A percentile compares a stretch with the other conserved stretches of the same genome.
These are phyloP conservation scores for Enteromius treurensis DNA, from an alignment of 2,797 vertebrate species.

Conservation along the genomic window DNA sequence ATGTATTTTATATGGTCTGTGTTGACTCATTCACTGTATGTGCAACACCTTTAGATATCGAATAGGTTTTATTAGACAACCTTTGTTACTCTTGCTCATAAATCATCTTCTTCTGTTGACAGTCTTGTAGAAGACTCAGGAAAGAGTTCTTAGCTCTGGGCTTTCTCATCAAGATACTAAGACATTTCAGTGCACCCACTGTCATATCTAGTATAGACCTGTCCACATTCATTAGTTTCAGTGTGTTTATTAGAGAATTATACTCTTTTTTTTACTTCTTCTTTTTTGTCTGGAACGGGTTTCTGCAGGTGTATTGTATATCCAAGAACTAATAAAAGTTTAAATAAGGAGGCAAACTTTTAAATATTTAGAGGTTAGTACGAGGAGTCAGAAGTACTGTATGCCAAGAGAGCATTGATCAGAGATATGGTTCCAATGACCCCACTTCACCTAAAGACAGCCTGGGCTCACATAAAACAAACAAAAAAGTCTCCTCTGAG, in stretches of 20 bases:
- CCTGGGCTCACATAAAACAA: neutral
- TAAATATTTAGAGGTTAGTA: slow-evolving; percentile 49
- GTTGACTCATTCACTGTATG: neutral
- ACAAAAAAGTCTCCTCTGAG: neutral
- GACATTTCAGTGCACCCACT: neutral
- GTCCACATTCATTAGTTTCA: slow-evolving; percentile 14
- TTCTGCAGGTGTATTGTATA: slow-evolving; percentile 20
- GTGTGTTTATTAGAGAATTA: neutral
- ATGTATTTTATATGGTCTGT: neutral
- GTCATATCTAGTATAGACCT: slow-evolving; percentile 11
- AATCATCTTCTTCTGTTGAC: slow-evolving; percentile 32
- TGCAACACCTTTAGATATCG: slow-evolving; percentile 8
- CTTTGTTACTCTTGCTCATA: slow-evolving; percentile 25
- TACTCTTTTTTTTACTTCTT: neutral
- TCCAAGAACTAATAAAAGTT: slow-evolving; percentile 37
- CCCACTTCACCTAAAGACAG: neutral
- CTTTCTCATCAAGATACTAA: slow-evolving; percentile 15
- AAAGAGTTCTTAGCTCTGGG: slow-evolving; percentile 8
- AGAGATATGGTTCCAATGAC: slow-evolving; percentile 16
- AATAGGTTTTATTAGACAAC: neutral
- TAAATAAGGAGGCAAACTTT: slow-evolving; percentile 43
- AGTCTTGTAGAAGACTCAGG: slow-evolving; percentile 6
- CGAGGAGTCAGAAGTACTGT: slow-evolving; percentile 27
- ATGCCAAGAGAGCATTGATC: slow-evolving; percentile 43
- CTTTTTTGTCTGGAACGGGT: neutral